Percentiles rank a stretch among this genome's conserved stretches.
phyloP scores from a whole-genome alignment of 1,140 invertebrate species.

The Euglossa dilemma region DNA sequence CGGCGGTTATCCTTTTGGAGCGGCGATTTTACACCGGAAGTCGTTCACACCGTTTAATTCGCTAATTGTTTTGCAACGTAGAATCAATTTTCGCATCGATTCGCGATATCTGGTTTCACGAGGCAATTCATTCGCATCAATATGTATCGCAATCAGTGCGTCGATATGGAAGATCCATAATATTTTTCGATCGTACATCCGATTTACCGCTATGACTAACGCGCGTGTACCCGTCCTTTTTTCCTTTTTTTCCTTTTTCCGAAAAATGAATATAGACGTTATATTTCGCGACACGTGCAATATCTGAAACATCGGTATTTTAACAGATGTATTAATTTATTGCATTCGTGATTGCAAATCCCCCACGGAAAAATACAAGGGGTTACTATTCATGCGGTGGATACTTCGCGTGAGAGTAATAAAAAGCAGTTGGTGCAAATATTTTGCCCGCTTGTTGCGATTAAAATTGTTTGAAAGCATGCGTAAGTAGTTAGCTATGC shows the following conservation, averaged over 20 bases:
- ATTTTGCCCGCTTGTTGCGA: neutral
- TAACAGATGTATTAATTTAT: neutral
- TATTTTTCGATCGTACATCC: neutral
- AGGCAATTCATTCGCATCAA: conserved; percentile 8
- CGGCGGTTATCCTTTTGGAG: too few relatives aligned
- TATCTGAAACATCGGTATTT: neutral
- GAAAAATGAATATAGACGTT: neutral
- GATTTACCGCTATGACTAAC: neutral
- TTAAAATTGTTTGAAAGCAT: neutral
- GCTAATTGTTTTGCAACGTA: conserved; percentile 15
- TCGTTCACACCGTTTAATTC: neutral
- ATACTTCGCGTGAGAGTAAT: neutral
- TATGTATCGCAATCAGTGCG: neutral
- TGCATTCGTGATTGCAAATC: neutral
- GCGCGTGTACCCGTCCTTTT: neutral
- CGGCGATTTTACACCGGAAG: neutral
- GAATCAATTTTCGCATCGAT: neutral
- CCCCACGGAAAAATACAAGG: neutral
- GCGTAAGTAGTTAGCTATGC: too few relatives aligned
- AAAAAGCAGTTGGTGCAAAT: neutral
- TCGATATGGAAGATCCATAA: neutral
- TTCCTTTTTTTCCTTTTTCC: neutral
- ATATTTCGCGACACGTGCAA: neutral
- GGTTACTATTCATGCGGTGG: neutral
- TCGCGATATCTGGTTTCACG: neutral